Evolutionary conservation across 2,888 invertebrate species (phyloP).

Genomic region (Polyploca ridens): DNA sequence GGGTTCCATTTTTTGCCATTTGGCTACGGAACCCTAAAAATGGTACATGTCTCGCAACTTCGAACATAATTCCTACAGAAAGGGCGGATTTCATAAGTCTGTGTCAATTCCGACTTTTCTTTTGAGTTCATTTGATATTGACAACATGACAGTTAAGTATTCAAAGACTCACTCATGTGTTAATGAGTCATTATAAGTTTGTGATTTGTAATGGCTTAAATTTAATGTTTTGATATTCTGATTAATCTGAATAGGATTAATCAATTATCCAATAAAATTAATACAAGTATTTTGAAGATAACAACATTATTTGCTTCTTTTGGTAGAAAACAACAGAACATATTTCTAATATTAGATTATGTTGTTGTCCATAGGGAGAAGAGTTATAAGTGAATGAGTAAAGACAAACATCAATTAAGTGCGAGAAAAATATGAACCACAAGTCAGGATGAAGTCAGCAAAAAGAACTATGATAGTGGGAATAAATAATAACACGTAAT

Average conservation of each 20-base stretch:
- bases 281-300: too few species aligned
- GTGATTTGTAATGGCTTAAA: background rate
- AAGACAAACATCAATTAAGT: constrained; percentile 2
- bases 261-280: too few species aligned
- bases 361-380: background rate
- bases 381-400: constrained; percentile 1
- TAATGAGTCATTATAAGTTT: too few species aligned
- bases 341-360: too few species aligned
- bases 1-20: too few species aligned
- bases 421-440: background rate
- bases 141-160: background rate
- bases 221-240: too few species aligned
- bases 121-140: constrained; percentile 1
- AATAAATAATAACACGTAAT: constrained; percentile 13
- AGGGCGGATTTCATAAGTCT: background rate
- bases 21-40: too few species aligned
- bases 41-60: background rate
- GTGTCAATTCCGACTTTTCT: background rate
- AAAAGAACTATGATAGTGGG: background rate
- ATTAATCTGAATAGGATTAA: too few species aligned
- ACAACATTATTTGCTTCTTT: too few species aligned
- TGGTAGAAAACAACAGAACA: too few species aligned
- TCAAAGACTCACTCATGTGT: background rate
- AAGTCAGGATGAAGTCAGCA: constrained; percentile 10
- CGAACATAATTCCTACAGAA: background rate